Percentiles rank a stretch among this genome's conserved stretches.
Conservation (phyloP, 2,113 vertebrate genomes). For the Scomber japonicus region DNA sequence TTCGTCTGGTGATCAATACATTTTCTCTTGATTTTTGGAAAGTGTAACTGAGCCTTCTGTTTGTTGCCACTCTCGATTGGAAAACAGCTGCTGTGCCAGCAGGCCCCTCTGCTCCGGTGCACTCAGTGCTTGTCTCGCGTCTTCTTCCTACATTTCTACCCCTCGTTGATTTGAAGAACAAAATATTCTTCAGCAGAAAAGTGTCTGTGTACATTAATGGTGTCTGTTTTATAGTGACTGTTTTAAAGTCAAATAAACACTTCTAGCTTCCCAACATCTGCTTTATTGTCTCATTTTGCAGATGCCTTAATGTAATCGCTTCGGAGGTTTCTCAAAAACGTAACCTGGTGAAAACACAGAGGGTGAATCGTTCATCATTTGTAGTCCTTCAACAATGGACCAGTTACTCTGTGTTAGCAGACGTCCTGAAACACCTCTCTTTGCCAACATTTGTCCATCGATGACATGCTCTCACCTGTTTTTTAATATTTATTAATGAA, state of each 20-base stretch:
- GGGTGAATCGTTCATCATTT: neutral
- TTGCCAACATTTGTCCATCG: neutral
- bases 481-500: neutral
- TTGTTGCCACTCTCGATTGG: neutral
- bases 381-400: neutral
- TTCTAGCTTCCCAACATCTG: neutral
- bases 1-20: neutral
- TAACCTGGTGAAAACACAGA: neutral
- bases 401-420: neutral
- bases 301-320: neutral
- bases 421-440: constrained; percentile 2
- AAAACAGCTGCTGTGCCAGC: constrained; percentile 38
- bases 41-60: constrained; percentile 7
- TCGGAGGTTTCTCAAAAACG: neutral
- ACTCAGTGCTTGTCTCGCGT: neutral
- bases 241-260: neutral
- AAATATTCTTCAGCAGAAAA: neutral
- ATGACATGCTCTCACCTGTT: constrained; percentile 4
- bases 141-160: neutral
- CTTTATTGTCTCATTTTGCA: neutral
- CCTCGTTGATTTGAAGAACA: neutral
- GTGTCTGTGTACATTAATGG: neutral
- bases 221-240: too few relatives aligned
- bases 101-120: neutral
- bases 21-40: neutral